These are phyloP conservation scores for Chauna torquata DNA, from an alignment of 2,113 vertebrate genomes.

Conservation along the genomic window DNA sequence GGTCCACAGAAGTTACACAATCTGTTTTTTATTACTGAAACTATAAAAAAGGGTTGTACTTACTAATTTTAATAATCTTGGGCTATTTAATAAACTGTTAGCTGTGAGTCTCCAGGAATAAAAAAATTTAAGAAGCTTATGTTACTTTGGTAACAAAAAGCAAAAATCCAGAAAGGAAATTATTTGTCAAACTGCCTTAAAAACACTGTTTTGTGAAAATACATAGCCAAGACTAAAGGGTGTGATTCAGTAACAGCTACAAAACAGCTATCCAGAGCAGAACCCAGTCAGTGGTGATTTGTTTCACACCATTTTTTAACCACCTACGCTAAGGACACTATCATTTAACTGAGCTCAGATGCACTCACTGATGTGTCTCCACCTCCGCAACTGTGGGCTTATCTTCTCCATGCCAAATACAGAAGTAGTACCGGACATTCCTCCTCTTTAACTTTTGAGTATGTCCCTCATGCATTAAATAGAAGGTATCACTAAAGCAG, in stretches of 20 bases:
- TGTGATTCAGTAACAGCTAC: not conserved
- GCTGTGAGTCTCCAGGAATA: not conserved
- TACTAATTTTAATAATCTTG: not conserved
- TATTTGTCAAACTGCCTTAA: not conserved
- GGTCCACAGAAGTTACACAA: not conserved
- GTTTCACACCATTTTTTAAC: not conserved
- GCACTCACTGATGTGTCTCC: not conserved
- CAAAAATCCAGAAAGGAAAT: constrained; percentile 7
- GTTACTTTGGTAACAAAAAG: not conserved
- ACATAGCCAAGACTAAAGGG: not conserved
- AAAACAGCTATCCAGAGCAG: not conserved
- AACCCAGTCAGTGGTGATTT: not conserved
- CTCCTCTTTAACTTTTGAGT: not conserved
- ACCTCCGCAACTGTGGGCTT: not conserved
- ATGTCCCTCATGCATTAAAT: rapidly evolving
- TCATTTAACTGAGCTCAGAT: not conserved
- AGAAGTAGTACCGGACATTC: rapidly evolving
- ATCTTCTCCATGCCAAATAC: not conserved
- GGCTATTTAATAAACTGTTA: not conserved
- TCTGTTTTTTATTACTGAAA: not conserved
- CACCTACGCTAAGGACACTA: not conserved
- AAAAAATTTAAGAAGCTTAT: not conserved
- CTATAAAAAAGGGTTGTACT: not conserved
- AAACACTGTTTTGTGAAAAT: not conserved
- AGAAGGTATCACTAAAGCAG: not conserved